Percentiles rank a stretch among this genome's conserved stretches.
Conservation (phyloP, 2,113 vertebrate genomes). For the Meleagris gallopavo region DNA sequence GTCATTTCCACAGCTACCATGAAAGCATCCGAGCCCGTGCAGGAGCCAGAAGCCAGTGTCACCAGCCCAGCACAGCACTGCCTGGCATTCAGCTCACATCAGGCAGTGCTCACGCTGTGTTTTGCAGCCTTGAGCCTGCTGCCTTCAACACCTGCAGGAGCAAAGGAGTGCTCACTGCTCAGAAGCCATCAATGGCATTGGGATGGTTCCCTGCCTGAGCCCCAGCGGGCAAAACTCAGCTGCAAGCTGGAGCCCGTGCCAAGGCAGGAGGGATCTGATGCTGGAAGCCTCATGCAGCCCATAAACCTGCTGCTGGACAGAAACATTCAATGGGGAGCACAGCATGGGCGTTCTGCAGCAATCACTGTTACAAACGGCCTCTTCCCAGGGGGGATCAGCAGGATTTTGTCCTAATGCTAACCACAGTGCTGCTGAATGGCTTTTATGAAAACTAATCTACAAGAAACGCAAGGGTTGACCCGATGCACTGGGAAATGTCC, state of each 20-base stretch:
- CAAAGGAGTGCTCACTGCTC: neutral
- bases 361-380: neutral
- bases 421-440: neutral
- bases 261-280: neutral
- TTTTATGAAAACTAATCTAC: neutral
- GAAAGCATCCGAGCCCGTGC: neutral
- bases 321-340: neutral
- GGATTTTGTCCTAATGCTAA: neutral
- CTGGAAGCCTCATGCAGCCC: neutral
- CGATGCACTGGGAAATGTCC: rapidly evolving
- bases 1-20: neutral
- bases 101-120: neutral
- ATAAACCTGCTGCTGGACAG: neutral
- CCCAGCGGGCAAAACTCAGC: neutral
- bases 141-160: neutral
- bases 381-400: conserved; percentile 3
- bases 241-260: neutral
- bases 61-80: neutral
- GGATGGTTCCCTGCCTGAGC: neutral
- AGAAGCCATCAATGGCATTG: rapidly evolving
- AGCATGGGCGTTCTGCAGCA: neutral
- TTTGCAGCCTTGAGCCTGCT: neutral
- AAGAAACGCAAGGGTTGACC: neutral
- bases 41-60: rapidly evolving
- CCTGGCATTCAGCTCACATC: rapidly evolving